phyloP scores from a whole-genome alignment of 64 coral and sea anemone species.

The Acropora tenuis region DNA sequence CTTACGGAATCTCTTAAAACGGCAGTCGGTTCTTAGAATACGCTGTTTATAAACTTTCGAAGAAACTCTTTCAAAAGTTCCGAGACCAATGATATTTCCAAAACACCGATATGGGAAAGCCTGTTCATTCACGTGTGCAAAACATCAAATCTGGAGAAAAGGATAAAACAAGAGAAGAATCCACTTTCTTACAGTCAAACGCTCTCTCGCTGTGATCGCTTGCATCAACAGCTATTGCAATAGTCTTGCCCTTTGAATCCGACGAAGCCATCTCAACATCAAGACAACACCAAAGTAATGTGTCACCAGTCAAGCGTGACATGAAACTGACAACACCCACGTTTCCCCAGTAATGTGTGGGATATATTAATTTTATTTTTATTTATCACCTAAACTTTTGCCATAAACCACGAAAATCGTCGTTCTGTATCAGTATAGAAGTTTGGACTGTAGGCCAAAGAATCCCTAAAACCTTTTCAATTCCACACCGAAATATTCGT shows the following conservation, averaged over 20 bases:
- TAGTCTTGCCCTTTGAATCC: background rate
- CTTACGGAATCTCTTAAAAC: too few relatives aligned
- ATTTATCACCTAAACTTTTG: too few relatives aligned
- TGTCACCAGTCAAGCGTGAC: background rate
- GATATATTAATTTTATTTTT: too few relatives aligned
- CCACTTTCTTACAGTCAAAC: conserved; percentile 24
- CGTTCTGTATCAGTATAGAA: too few relatives aligned
- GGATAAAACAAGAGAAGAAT: background rate
- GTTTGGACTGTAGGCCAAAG: too few relatives aligned
- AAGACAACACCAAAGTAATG: too few relatives aligned
- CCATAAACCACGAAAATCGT: too few relatives aligned
- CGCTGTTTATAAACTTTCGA: background rate
- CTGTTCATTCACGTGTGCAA: background rate
- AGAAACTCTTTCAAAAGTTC: background rate
- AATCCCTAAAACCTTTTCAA: too few relatives aligned
- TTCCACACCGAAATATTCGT: too few relatives aligned
- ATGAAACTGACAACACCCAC: background rate
- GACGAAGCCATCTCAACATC: background rate
- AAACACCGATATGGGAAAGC: background rate
- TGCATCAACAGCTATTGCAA: conserved; percentile 31
- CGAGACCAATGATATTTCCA: too few relatives aligned
- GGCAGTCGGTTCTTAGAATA: background rate
- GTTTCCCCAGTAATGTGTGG: background rate
- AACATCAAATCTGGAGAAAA: background rate
- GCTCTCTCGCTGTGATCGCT: conserved; percentile 26